Evolutionary conservation across 2,113 vertebrate genomes (phyloP), one percentile per base, ranked within the genome.

Genomic region (Amblyornis subalaris): DNA sequence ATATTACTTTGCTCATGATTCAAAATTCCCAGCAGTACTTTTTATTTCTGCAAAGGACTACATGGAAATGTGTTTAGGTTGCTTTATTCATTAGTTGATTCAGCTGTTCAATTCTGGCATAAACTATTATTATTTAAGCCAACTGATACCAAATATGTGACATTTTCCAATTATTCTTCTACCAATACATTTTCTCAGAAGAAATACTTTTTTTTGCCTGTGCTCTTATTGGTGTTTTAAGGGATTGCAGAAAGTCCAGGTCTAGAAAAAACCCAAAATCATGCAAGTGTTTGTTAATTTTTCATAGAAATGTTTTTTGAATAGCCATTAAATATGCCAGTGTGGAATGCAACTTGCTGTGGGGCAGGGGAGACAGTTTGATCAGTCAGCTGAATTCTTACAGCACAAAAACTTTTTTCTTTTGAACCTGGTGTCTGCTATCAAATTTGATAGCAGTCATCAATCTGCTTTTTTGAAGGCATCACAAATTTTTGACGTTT

Each of bases 381-480:
- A 98, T 91, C 84, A 94, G 72, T 73, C 90, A 96, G 88, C 88
- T 97, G 95, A 90, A 97, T 90, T 97, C 97, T 96, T 95, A 96
- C n/a, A 92, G 83, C 53, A 87, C 50, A 85, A 90, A 96, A 96
- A 44, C 33, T 82, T 96, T 88, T 92, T 92, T 76, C 16, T 95
- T 93, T 87, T 82, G 79, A 90, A 90, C 72, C 66, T 78, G 90
- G 67, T 94, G 84, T 95, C 78, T 91, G 42, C 85, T 88, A 95
- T 97, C 89, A 97, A 95, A 96, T 94, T 95, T 96, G 86, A 96
- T 96, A 94, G 93, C 88, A 89, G 57, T 85, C 93, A 97, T 97
- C 95, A 93, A 94, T 98, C 91, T 93, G 31, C 33, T 96, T 97
- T 92, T 95, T 22, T 88, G 57, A 85, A 97, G 70, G 75, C 90